Evolutionary conservation across 1,140 invertebrate genomes (phyloP).

Genomic region (Tetragnatha versicolor): DNA sequence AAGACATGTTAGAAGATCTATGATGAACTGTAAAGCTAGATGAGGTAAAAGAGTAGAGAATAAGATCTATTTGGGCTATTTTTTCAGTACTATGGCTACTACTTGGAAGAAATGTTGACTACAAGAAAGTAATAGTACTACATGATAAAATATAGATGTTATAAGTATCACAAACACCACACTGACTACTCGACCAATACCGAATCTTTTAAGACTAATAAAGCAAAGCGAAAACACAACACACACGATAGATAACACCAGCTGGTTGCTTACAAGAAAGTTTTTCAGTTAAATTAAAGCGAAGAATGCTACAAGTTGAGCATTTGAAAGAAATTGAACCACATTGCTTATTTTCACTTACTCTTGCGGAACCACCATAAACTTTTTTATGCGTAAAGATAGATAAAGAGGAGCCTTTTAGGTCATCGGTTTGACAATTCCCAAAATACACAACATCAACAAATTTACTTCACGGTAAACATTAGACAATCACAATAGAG

Average conservation of each 20-base stretch:
- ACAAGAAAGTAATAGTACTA: slow-evolving; percentile 13
- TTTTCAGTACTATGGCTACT: slow-evolving; percentile 41
- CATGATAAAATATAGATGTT: slow-evolving; percentile 4
- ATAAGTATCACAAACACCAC: neutral
- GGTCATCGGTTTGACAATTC: too few species aligned
- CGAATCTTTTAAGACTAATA: slow-evolving; percentile 18
- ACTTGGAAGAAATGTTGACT: slow-evolving; percentile 11
- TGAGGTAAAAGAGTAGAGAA: neutral
- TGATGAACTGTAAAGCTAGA: neutral
- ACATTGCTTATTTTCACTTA: neutral
- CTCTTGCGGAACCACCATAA: neutral
- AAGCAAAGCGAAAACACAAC: slow-evolving; percentile 17
- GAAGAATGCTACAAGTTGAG: slow-evolving; percentile 25
- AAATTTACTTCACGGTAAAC: too few species aligned
- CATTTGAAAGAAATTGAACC: slow-evolving; percentile 30
- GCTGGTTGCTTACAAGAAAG: neutral
- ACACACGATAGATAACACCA: neutral
- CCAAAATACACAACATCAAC: too few species aligned
- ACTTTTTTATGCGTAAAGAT: too few species aligned
- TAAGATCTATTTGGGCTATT: slow-evolving; percentile 5
- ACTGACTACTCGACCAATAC: slow-evolving; percentile 20
- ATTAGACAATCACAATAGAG: too few species aligned
- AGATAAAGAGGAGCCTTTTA: too few species aligned
- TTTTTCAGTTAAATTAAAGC: too few species aligned
- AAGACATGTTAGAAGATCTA: neutral